Percentiles rank a stretch among this genome's conserved stretches.
These are phyloP conservation scores for Theretra japonica DNA, from an alignment of 2,888 invertebrate species.

Conservation along the genomic window DNA sequence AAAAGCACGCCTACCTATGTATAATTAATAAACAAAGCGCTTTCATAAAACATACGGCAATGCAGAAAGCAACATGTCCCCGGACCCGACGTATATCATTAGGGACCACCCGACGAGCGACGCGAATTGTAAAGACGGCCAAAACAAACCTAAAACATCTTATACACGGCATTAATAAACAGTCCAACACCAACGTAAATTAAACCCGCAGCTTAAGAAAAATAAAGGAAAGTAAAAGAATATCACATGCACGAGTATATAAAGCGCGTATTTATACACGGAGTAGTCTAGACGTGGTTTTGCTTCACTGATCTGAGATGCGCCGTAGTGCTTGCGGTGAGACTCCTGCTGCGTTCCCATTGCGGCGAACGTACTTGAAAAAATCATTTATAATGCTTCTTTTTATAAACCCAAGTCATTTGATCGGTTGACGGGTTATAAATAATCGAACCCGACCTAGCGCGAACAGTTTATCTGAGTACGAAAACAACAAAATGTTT, in stretches of 20 bases:
- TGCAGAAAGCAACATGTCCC: conserved; percentile 41
- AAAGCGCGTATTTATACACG: conserved; percentile 66
- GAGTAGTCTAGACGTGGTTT: conserved; percentile 78
- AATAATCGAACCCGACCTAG: not conserved
- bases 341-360: conserved; percentile 78
- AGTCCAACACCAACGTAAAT: conserved; percentile 51
- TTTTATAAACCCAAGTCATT: conserved; percentile 24
- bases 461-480: conserved; percentile 8
- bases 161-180: conserved; percentile 52
- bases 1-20: conserved; percentile 32
- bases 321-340: conserved; percentile 65
- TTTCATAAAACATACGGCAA: conserved; percentile 27
- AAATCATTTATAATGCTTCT: conserved; percentile 23
- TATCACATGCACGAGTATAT: conserved; percentile 50
- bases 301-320: conserved; percentile 67
- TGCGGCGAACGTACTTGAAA: conserved; percentile 50
- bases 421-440: conserved; percentile 1
- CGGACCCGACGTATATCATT: conserved; percentile 44
- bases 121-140: conserved; percentile 48
- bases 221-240: conserved; percentile 61
- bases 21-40: conserved; percentile 3
- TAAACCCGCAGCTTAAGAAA: conserved; percentile 46
- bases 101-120: conserved; percentile 67
- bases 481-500: not conserved
- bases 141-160: conserved; percentile 57